Evolutionary conservation across 2,797 vertebrate species (phyloP).

Genomic region (Epinephelus coioides): DNA sequence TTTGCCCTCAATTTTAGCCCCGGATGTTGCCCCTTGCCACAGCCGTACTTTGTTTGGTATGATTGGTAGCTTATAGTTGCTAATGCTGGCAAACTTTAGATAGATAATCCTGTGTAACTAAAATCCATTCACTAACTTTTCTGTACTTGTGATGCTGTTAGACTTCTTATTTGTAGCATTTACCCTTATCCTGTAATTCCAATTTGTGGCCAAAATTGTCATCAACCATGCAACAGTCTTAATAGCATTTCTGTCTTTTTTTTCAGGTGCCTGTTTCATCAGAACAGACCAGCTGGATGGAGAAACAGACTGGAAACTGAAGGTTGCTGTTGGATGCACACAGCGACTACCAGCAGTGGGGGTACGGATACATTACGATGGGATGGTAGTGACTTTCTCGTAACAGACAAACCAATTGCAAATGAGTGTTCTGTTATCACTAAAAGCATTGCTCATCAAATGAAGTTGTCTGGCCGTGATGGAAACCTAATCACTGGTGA

Average conservation of each 20-base stretch:
- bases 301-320: conserved; percentile 99
- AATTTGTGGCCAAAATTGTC: not conserved
- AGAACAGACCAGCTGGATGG: conserved; percentile 98
- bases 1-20: too few species aligned
- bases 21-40: too few species aligned
- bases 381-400: conserved; percentile 21
- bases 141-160: too few species aligned
- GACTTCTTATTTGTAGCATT: too few species aligned
- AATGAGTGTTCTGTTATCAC: conserved; percentile 43
- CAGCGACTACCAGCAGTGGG: conserved; percentile 94
- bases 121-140: not conserved
- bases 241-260: conserved; percentile 5
- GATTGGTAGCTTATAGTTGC: too few species aligned
- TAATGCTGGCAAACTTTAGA: too few species aligned
- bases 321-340: conserved; percentile 94
- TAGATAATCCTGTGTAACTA: not conserved
- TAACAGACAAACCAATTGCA: conserved; percentile 22
- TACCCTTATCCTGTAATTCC: not conserved
- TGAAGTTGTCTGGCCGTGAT: conserved; percentile 60
- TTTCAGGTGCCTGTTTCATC: conserved; percentile 95
- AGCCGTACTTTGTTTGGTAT: too few species aligned
- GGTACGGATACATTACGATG: conserved; percentile 78
- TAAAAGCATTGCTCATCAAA: conserved; percentile 45
- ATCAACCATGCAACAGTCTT: not conserved
- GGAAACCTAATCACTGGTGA: conserved; percentile 75